These are phyloP conservation scores for Colletes latitarsis DNA, from an alignment of 1,140 invertebrate species.

Conservation along the genomic window DNA sequence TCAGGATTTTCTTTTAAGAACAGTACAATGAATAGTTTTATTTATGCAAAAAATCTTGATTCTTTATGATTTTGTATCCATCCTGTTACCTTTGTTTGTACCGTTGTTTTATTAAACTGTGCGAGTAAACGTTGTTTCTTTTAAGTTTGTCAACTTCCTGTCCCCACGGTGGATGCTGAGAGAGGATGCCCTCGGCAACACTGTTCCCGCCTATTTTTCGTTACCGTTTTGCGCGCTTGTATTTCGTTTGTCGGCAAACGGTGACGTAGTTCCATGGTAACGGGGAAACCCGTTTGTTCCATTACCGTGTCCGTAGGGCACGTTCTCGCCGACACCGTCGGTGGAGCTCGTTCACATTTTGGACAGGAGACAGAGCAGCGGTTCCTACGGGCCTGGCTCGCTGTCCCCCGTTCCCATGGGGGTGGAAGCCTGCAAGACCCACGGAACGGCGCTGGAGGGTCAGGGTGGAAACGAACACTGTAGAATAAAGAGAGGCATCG, in stretches of 20 bases:
- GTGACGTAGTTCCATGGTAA: background rate
- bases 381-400: slow-evolving; percentile 77
- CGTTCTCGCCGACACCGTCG: slow-evolving; percentile 80
- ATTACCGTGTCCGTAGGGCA: slow-evolving; percentile 66
- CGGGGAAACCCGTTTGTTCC: background rate
- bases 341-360: slow-evolving; percentile 79
- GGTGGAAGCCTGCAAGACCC: slow-evolving; percentile 78
- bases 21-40: too few species aligned
- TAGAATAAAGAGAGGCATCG: slow-evolving; percentile 79
- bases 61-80: background rate
- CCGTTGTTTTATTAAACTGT: slow-evolving; percentile 5
- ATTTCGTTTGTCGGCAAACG: background rate
- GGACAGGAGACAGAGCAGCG: slow-evolving; percentile 77
- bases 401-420: slow-evolving; percentile 77
- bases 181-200: background rate
- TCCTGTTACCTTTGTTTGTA: background rate
- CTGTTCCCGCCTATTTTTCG: background rate
- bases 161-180: background rate
- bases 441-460: slow-evolving; percentile 77
- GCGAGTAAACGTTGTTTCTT: background rate
- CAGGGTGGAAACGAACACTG: slow-evolving; percentile 77
- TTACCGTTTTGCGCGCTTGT: background rate
- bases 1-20: too few species aligned
- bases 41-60: too few species aligned
- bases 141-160: background rate